Base-by-base conservation (phyloP, 2,888 invertebrate genomes). In the Drosophila engyochracea region DNA sequence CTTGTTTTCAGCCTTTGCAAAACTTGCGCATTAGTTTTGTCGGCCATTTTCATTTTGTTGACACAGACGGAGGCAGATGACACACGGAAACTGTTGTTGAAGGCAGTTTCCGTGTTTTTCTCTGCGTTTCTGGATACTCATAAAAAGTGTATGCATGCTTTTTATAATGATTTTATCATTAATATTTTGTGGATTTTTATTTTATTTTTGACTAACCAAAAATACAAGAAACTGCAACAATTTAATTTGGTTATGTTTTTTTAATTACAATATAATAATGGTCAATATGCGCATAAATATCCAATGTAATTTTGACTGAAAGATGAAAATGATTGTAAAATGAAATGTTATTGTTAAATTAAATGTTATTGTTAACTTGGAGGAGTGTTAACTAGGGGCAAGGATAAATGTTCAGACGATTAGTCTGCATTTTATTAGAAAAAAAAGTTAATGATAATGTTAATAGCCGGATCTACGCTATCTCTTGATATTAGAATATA, bases 21-120 rank as follows among this genome's bases (percentile, higher is more conserved):
- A 82, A 82, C 82, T 82, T 70, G 49, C 22, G 68, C 69, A 70
- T 74, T 83, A 80, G 65, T 83, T 81, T 65, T 54, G 58, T 60
- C 51, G 60, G 35, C 54, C 52, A 57, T 70, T 55, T 53, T 60
- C 71, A 61, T 61, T 79, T 55, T 60, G 73, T 73, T 70, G 82
- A 68, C 82, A 52, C 65, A 70, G 75, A 60, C 37, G 54, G 62
- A 72, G 67, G 54, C 62, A 55, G 59, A 61, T 78, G 68, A 59
- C 47, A 52, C 62, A 64, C 67, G 72, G 77, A 76, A 72, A 68
- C 58, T 47, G 69, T 47, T 72, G 68, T 65, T 64, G 59, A 25
- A 57, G 39, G 30, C 62, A 30, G n/a, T 65, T 22, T 39, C 51
- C 51, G 51, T 62, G 65, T 70, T 30, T 12, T 70, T 44, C 37